Base-by-base conservation (phyloP, 1,140 invertebrate species). In the Eulimnadia texana region DNA sequence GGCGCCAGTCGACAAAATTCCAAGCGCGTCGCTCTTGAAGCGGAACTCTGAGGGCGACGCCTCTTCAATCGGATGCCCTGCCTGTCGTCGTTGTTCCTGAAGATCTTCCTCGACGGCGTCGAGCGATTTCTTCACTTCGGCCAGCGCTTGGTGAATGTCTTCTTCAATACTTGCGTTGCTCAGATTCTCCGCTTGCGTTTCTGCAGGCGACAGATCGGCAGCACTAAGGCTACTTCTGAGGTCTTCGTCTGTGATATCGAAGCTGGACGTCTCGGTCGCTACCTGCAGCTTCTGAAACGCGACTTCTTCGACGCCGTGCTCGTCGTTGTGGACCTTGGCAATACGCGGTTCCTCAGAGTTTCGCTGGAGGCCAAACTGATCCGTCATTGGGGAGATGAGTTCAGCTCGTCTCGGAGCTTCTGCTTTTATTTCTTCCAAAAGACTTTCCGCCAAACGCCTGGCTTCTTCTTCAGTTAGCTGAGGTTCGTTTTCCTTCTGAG, bases 41-140 rank as follows among this genome's bases (percentile, higher is more conserved):
- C 84, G 81, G 67, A 85, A 85, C 70, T 85, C 83, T 2, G 82
- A 84, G 23, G 82, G 81, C 0, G 82, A 83, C 64, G 84, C 80
- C 69, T 85, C 82, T 58, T 60, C 58, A 16, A 58, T 16, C 16
- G 50, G 33, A 59, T 62, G 25, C 22, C 53, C 47, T 76, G 76
- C 19, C 73, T 71, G 60, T 76, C 73, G 29, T 47, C 67, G 68
- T 49, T 77, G 76, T 67, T 82, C 80, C 61, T 83, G 81, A 20
- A 82, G 75, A 71, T 82, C 80, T 54, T 77, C 80, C 65, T 80
- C 80, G 0, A 79, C 80, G 11, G 78, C 77, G 68, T 83, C 81
- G 42, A 82, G 69, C 11, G 81, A 82, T 67, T 84, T 80, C 62
- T 84, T 82, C 13, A 84, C 79, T 74, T 85, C 82, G 61, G 81